phyloP scores from a whole-genome alignment of 2,888 invertebrate species.

The Plebejus anna region DNA sequence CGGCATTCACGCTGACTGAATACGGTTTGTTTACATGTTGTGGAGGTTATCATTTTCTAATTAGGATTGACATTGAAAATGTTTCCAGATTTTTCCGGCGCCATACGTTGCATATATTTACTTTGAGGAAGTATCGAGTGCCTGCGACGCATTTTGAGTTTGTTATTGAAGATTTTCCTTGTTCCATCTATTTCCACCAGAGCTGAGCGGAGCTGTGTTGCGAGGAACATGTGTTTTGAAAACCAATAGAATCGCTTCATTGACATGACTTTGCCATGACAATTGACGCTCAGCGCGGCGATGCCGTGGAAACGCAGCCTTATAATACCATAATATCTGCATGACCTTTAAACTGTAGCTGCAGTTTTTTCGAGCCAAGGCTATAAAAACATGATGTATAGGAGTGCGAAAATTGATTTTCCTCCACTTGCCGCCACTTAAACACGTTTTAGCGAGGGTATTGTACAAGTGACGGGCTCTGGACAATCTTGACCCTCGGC shows the following conservation, averaged over 20 bases:
- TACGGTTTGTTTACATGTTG: slow-evolving; percentile 58
- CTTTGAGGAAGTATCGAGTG: not conserved
- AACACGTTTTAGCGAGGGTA: slow-evolving; percentile 16
- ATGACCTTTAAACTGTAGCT: too few relatives aligned
- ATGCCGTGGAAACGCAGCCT: too few relatives aligned
- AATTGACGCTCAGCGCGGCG: too few relatives aligned
- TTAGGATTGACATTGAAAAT: slow-evolving; percentile 19
- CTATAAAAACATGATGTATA: not conserved
- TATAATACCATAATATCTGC: too few relatives aligned
- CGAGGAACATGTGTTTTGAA: too few relatives aligned
- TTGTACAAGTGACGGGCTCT: slow-evolving; percentile 1
- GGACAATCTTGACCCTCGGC: slow-evolving; percentile 10
- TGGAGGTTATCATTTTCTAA: slow-evolving; percentile 47
- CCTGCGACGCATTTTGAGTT: not conserved
- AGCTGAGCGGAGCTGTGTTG: too few relatives aligned
- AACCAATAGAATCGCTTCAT: too few relatives aligned
- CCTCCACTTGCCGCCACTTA: slow-evolving; percentile 1
- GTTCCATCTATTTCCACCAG: not conserved
- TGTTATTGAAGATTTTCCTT: not conserved
- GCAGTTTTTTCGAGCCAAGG: too few relatives aligned
- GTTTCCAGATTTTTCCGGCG: slow-evolving; percentile 7
- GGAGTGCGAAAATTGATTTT: slow-evolving; percentile 1
- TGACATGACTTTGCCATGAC: too few relatives aligned
- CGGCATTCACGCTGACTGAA: slow-evolving; percentile 52
- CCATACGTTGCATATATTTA: not conserved